Evolutionary conservation across 2,797 vertebrate genomes (phyloP), one percentile per base, ranked within the genome.

Genomic region (Leontocebus nigricollis): DNA sequence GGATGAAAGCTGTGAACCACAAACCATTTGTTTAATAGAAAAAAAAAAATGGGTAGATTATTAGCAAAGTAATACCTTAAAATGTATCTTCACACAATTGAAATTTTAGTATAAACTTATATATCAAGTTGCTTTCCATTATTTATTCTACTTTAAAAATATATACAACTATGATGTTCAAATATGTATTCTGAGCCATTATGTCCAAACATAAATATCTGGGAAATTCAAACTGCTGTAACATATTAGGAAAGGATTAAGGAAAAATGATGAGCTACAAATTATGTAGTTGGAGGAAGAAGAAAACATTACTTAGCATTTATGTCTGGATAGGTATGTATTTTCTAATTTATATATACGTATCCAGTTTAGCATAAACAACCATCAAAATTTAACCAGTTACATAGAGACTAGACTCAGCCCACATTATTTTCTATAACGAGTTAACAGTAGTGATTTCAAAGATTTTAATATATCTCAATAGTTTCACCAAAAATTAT

Each of bases 91-190:
- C 94, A 98, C 30, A 88, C 89, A 97, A 96, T 61, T 96, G 88
- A 79, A 94, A 57, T 97, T 93, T 98, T 97, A 97, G 73, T 96
- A 92, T 97, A 97, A 97, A 98, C 91, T 89, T 98, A 91, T 97
- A 88, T 98, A 95, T 97, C 97, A 98, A 93, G 94, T 55, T 70
- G 92, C 94, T 97, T 97, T 97, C 91, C 96, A 73, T 98, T 96
- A 98, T 88, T 97, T 95, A 75, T 52, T 94, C 95, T 97, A 86
- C 57, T 95, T 97, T 81, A 98, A 98, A 99, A 98, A 98, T 98
- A 98, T 98, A 98, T 98, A 98, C 98, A 99, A 95, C 95, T 98
- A 96, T 96, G 81, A 95, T 30, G 92, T 98, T 98, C 98, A 98
- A 98, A 98, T 77, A 96, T 77, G 88, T 96, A 97, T 89, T 98